A percentile compares a stretch with the other conserved stretches of the same genome.
Evolutionary conservation across 2,113 vertebrate species (phyloP).

Genomic region (Mesocricetus auratus): DNA sequence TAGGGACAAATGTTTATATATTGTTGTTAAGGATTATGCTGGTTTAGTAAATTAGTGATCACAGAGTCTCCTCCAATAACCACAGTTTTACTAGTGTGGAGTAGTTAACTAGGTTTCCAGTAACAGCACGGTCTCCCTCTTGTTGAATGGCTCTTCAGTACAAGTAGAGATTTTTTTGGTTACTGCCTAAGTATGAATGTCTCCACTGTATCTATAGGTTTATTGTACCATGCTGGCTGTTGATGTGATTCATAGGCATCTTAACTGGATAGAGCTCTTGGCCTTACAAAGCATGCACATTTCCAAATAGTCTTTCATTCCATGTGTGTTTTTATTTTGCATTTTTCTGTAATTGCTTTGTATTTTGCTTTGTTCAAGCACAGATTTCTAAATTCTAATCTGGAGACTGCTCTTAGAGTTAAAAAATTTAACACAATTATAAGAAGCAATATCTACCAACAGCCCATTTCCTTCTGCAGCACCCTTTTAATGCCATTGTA

Average conservation of each 20-base stretch:
- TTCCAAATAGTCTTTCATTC: background rate
- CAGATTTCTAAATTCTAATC: background rate
- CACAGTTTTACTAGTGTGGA: background rate
- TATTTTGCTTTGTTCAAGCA: slow-evolving; percentile 17
- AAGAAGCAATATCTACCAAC: background rate
- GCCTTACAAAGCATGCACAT: background rate
- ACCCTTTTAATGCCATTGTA: background rate
- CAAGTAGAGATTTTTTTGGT: background rate
- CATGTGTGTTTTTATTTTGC: background rate
- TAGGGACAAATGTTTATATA: background rate
- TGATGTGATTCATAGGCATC: background rate
- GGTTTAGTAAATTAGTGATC: background rate
- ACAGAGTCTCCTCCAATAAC: background rate
- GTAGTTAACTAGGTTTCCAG: background rate
- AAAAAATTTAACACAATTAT: background rate
- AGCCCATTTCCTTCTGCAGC: background rate
- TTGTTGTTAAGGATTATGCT: background rate
- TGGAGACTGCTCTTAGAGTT: background rate
- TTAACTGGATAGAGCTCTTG: background rate
- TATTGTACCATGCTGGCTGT: background rate
- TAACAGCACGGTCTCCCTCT: background rate
- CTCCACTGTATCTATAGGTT: background rate
- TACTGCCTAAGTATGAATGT: background rate
- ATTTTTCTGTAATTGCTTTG: slow-evolving; percentile 8
- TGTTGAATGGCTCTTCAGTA: background rate